Conservation (phyloP, 2,113 vertebrate genomes). For the Sceloporus undulatus region DNA sequence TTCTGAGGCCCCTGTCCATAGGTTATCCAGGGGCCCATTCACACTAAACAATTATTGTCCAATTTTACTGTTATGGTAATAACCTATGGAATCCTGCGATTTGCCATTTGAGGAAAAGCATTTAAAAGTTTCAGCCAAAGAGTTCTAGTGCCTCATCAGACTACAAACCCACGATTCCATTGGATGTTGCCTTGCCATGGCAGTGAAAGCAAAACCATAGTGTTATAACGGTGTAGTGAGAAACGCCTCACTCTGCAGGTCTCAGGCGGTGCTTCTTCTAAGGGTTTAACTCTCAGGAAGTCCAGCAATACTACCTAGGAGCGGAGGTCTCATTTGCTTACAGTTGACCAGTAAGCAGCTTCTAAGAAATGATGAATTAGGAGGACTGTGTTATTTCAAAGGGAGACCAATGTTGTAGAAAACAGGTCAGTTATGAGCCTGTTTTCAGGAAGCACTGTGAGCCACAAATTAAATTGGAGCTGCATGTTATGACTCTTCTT, state of each 20-base stretch:
- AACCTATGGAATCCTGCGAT: too few species aligned
- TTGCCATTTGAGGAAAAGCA: too few species aligned
- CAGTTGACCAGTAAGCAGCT: constrained; percentile 25
- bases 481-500: neutral
- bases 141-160: too few species aligned
- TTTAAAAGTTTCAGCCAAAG: too few species aligned
- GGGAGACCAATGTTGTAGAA: constrained; percentile 18
- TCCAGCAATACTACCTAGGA: neutral
- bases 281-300: neutral
- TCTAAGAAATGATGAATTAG: neutral
- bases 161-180: too few species aligned
- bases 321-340: constrained; percentile 22
- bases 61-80: too few species aligned
- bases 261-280: neutral
- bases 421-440: constrained; percentile 18
- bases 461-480: neutral
- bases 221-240: too few species aligned
- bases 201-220: too few species aligned
- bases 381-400: constrained; percentile 16
- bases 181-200: too few species aligned
- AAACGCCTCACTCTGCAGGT: neutral
- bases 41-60: too few species aligned
- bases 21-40: neutral
- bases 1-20: neutral
- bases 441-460: constrained; percentile 22